Percentiles rank a stretch among this genome's conserved stretches.
phyloP scores from a whole-genome alignment of 2,113 vertebrate species.

The Embiotoca jacksoni region DNA sequence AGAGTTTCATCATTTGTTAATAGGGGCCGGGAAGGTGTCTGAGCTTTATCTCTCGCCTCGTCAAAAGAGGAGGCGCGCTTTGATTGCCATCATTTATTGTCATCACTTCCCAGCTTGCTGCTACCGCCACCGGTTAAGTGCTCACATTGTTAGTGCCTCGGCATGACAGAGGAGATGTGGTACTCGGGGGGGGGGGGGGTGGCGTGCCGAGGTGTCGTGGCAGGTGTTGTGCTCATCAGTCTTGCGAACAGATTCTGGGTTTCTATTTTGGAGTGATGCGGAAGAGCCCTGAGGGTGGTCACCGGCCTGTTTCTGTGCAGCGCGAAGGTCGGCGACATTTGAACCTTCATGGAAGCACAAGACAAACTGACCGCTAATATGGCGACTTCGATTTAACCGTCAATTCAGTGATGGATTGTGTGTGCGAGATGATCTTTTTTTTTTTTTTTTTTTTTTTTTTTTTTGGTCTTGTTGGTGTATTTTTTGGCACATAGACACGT shows the following conservation, averaged over 20 bases:
- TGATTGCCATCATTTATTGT: constrained; percentile 69
- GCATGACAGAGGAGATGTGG: constrained; percentile 39
- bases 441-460: constrained; percentile 1
- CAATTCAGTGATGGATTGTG: background rate
- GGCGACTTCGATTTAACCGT: background rate
- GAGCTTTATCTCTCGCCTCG: constrained; percentile 45
- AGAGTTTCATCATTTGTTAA: constrained; percentile 62
- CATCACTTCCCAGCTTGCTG: constrained; percentile 56
- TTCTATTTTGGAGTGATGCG: constrained; percentile 42
- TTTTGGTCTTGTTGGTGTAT: background rate
- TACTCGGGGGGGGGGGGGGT: constrained; percentile 5
- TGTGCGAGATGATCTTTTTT: background rate
- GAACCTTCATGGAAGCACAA: background rate
- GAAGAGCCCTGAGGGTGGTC: constrained; percentile 19
- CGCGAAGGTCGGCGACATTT: constrained; percentile 31
- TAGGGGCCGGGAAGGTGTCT: constrained; percentile 47
- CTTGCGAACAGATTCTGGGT: constrained; percentile 14
- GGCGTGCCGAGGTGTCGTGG: constrained; percentile 51
- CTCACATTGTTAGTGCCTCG: constrained; percentile 47
- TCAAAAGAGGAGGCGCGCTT: constrained; percentile 48
- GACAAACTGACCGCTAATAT: background rate
- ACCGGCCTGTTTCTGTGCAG: background rate
- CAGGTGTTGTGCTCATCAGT: constrained; percentile 48
- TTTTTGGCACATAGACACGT: background rate
- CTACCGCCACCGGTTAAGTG: constrained; percentile 46